These are phyloP conservation scores for Mactromeris polynyma DNA, from an alignment of 2,888 invertebrate genomes.

Conservation along the genomic window DNA sequence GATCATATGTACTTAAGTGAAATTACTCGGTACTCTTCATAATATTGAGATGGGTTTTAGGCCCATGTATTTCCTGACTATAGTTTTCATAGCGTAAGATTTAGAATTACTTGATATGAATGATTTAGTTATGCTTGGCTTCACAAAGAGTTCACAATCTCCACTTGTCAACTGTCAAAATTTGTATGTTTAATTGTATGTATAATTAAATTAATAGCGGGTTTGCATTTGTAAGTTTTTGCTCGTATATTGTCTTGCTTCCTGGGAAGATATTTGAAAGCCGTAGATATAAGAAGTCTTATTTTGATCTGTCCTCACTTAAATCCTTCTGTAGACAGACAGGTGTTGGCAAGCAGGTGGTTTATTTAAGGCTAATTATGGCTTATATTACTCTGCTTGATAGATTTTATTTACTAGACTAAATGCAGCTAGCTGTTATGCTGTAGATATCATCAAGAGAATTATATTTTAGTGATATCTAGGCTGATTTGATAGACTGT, in stretches of 20 bases:
- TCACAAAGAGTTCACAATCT: neutral
- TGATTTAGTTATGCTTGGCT: constrained; percentile 7
- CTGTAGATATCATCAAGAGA: neutral
- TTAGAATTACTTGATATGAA: neutral
- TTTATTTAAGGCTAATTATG: neutral
- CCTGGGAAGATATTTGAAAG: neutral
- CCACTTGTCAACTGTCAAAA: neutral
- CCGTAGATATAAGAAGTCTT: neutral
- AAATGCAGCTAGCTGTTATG: neutral
- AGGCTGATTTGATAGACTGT: neutral
- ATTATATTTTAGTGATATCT: neutral
- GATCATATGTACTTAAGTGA: neutral
- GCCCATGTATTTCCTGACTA: neutral
- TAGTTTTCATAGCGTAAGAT: neutral
- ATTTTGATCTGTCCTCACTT: neutral
- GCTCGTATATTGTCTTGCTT: neutral
- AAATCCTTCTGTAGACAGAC: neutral
- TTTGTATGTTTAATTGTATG: neutral
- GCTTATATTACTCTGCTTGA: neutral
- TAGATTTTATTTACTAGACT: neutral
- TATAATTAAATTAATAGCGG: constrained; percentile 1
- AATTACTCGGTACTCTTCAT: neutral
- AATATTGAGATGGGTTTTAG: neutral
- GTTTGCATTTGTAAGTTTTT: neutral
- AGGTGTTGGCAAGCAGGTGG: neutral